phyloP scores from a whole-genome alignment of 2,888 invertebrate genomes.

The Mycogona germanica region DNA sequence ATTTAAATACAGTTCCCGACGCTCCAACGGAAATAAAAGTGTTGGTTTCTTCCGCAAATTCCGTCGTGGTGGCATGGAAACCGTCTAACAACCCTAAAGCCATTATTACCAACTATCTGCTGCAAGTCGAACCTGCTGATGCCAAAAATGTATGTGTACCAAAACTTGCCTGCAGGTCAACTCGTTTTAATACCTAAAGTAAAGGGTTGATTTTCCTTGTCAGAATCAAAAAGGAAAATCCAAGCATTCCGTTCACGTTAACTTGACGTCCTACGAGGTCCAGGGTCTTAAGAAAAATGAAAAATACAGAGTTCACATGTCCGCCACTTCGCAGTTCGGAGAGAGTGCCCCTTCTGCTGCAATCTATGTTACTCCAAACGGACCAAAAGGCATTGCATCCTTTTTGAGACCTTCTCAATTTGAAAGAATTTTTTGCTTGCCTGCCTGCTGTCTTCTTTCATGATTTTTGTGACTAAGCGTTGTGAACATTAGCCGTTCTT shows the following conservation, averaged over 20 bases:
- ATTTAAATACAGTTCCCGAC: slow-evolving; percentile 30
- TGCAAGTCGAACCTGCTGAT: slow-evolving; percentile 30
- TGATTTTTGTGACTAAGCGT: no score
- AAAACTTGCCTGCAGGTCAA: no score
- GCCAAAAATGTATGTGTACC: no score
- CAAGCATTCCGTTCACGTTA: not conserved
- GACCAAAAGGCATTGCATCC: no score
- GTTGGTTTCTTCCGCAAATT: slow-evolving; percentile 31
- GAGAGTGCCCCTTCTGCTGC: not conserved
- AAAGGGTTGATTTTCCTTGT: not conserved
- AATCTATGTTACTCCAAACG: no score
- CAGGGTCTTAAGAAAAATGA: not conserved
- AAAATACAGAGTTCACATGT: slow-evolving; percentile 1
- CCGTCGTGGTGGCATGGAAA: slow-evolving; percentile 35
- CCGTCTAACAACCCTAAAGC: slow-evolving; percentile 34
- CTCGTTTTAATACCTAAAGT: no score
- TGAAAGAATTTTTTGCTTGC: no score
- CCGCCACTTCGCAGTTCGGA: not conserved
- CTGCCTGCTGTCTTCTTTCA: no score
- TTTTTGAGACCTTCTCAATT: no score
- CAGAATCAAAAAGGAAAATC: not conserved
- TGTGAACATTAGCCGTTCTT: no score
- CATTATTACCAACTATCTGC: slow-evolving; percentile 31
- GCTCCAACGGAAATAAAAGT: slow-evolving; percentile 34
- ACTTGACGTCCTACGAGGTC: not conserved